Percentiles rank a stretch among this genome's conserved stretches.
Evolutionary conservation across 2,113 vertebrate genomes (phyloP).

Genomic region (Oceanodroma tethys): DNA sequence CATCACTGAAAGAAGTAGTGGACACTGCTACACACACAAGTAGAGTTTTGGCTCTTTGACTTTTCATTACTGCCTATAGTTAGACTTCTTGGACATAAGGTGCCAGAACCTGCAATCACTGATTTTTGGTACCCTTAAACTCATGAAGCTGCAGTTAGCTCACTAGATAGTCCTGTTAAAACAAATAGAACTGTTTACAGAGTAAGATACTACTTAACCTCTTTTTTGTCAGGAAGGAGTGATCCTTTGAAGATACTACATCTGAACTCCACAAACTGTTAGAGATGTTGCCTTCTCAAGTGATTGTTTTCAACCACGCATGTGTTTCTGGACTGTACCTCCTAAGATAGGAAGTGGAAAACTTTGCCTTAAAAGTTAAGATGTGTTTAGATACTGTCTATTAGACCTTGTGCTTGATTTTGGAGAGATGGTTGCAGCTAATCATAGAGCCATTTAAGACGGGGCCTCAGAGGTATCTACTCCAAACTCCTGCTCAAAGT

Average conservation of each 20-base stretch:
- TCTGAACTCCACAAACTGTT: background rate
- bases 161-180: background rate
- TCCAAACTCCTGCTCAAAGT: background rate
- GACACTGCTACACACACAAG: background rate
- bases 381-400: background rate
- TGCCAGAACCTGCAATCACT: background rate
- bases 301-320: background rate
- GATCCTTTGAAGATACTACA: background rate
- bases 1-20: background rate
- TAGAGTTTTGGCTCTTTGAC: background rate
- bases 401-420: background rate
- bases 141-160: background rate
- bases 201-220: background rate
- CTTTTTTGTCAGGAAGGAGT: background rate
- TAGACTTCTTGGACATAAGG: background rate
- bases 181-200: background rate
- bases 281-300: background rate
- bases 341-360: background rate
- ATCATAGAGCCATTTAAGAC: background rate
- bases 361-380: background rate
- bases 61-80: background rate
- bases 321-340: background rate
- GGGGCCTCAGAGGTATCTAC: background rate
- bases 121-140: background rate
- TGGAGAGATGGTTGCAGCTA: background rate